A percentile compares a stretch with the other conserved stretches of the same genome.
Evolutionary conservation across 2,888 invertebrate species (phyloP).

Genomic region (Synanthedon myopaeformis): DNA sequence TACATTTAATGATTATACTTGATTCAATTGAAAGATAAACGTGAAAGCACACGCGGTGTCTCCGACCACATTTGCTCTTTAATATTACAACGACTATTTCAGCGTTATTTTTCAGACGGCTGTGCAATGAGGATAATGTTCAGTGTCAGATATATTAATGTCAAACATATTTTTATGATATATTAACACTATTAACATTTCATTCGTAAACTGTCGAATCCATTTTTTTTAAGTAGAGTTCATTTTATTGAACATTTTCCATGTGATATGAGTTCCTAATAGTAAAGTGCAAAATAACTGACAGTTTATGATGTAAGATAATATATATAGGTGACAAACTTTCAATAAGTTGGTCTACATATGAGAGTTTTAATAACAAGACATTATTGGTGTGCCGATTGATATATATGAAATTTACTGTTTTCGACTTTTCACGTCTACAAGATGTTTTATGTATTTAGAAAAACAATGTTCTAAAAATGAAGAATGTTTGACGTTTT

Average conservation of each 20-base stretch:
- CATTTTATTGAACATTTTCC: too few species aligned
- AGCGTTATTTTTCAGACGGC: constrained; percentile 63
- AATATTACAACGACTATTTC: constrained; percentile 66
- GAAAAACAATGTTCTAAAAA: too few species aligned
- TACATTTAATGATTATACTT: not conserved
- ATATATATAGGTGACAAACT: constrained; percentile 22
- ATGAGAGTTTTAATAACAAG: too few species aligned
- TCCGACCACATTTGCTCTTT: constrained; percentile 42
- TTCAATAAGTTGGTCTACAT: constrained; percentile 34
- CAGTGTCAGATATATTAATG: constrained; percentile 66
- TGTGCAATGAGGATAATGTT: constrained; percentile 62
- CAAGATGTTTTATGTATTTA: too few species aligned
- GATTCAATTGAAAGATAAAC: not conserved
- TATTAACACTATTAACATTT: constrained; percentile 62
- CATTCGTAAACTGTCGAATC: constrained; percentile 49
- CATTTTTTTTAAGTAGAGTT: too few species aligned
- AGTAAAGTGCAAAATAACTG: constrained; percentile 14
- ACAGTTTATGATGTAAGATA: constrained; percentile 57
- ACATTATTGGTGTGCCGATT: too few species aligned
- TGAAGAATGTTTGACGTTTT: too few species aligned
- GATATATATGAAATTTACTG: too few species aligned
- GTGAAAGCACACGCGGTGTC: not conserved
- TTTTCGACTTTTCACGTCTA: too few species aligned
- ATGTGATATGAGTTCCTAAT: not conserved
- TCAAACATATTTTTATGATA: constrained; percentile 53